Evolutionary conservation across 2,888 invertebrate genomes (phyloP), one percentile per base, ranked within the genome.

Genomic region (Leptopterna dolabrata): DNA sequence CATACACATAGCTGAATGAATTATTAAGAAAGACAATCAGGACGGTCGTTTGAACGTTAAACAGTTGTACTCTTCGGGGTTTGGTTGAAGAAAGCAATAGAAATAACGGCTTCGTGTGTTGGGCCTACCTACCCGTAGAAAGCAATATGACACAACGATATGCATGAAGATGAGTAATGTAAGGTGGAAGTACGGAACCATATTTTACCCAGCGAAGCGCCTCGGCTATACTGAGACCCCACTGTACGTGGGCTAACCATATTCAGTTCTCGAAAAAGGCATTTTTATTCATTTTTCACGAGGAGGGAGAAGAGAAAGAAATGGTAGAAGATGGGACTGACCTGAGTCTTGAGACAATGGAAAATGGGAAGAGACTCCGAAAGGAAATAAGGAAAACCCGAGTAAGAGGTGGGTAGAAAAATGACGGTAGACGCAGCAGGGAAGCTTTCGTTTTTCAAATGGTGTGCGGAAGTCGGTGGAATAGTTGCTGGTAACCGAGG

Each of bases 121-220:
- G 63, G 19, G 24, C 63, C 24, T 24, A 63, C 63, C 63, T 36
- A n/a, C n/a, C n/a, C n/a, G n/a, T 63, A 13, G 27, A 27, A n/a
- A 24, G 63, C 24, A 63, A 63, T 41, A 78, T 24, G 78, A 78
- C 78, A 43, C 70, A 83, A 83, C 63, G 70, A 70, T 63, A 70
- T 63, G 83, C 63, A 70, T 43, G 83, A 70, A 83, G 43, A 83
- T 70, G 83, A 83, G 43, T 83, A 63, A 83, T 83, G 83, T 43
- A 16, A 70, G 83, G 70, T 70, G 83, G 83, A 83, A 83, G 63
- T 36, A 70, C 19, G 19, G 70, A 41, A 47, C 70, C 63, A 83
- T 83, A 83, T 83, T 83, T 83, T 45, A 78, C 45, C 19, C 36
- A 9, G 45, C 41, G 78, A 78, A 63, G 27, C 24, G 63, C 63